Base-by-base conservation (phyloP, 1,140 invertebrate species). In the Aphelenchoides fujianensis region DNA sequence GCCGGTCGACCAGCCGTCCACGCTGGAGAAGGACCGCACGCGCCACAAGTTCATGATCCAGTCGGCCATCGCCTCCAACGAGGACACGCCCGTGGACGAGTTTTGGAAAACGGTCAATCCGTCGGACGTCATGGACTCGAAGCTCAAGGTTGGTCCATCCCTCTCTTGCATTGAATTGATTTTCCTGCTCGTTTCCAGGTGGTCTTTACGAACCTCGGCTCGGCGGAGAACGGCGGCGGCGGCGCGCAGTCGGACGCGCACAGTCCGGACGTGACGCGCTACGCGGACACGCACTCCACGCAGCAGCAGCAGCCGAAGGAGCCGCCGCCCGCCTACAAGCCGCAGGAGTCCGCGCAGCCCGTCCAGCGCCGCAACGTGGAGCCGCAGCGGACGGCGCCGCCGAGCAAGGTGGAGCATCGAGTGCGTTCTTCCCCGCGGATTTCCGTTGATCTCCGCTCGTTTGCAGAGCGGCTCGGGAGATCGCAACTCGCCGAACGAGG, bases 11-110 rank as follows among this genome's bases (percentile, higher is more conserved):
- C 92, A 92, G 86, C 93, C 97, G 86, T 91, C 84, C 69, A 89
- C 68, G 41, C 69, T 80, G 5, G 81, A 83, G 27, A 80, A 67
- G 85, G 95, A 97, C 86, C 96, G 95, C 86, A 93, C 92, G 86
- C 97, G 96, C 88, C 95, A 98, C 87, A 99, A 99, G 89, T 99
- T 99, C 86, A 98, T 98, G 95, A 95, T 99, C 77, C 95, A 98
- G 86, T 77, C 63, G 9, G 78, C 79, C 0, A 57, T 76, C 71
- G 81, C 79, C 55, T 48, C 75, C 5, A 76, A 84, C 16, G 68
- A 70, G 1, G 53, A 69, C 23, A 69, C 54, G 52, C 74, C 72
- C 23, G 76, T 82, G 2, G 72, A 80, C 0, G 48, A 54, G 16
- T 80, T 77, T 41, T 82, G 79, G 79, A 80, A 82, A 68, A 66